Evolutionary conservation across 2,797 vertebrate genomes (phyloP).

Genomic region (Valencia hispanica): DNA sequence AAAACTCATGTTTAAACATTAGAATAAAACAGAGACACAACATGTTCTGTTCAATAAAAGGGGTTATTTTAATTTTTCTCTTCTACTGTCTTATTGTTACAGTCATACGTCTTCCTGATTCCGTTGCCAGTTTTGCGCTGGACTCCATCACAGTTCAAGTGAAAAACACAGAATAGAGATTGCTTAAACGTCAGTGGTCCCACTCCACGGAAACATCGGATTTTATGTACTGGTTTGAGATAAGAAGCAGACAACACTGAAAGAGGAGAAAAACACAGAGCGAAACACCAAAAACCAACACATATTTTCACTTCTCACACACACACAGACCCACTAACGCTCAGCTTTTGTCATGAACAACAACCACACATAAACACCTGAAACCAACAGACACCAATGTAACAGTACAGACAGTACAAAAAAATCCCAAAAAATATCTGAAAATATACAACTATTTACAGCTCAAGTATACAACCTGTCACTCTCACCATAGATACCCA

Average conservation of each 20-base stretch:
- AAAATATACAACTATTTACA: conserved; percentile 85
- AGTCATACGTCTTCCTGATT: conserved; percentile 47
- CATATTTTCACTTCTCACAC: conserved; percentile 47
- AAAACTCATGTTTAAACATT: neutral
- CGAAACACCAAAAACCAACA: conserved; percentile 70
- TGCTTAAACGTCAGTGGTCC: conserved; percentile 61
- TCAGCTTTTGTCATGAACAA: conserved; percentile 53
- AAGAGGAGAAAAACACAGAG: conserved; percentile 67
- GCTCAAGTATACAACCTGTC: conserved; percentile 77
- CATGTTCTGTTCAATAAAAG: conserved; percentile 65
- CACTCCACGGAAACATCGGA: conserved; percentile 53
- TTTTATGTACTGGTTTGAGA: conserved; percentile 63
- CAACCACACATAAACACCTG: conserved; percentile 68
- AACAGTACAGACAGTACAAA: conserved; percentile 80
- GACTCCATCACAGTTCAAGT: conserved; percentile 45
- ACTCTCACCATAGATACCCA: conserved; percentile 76
- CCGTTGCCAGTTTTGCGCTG: conserved; percentile 57
- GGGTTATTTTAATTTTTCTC: conserved; percentile 64
- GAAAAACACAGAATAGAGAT: conserved; percentile 58
- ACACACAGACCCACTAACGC: conserved; percentile 29
- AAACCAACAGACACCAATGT: conserved; percentile 69
- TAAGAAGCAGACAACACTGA: conserved; percentile 77
- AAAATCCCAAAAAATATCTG: conserved; percentile 75
- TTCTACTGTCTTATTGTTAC: conserved; percentile 42
- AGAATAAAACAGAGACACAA: conserved; percentile 43